Evolutionary conservation across 1,140 invertebrate species (phyloP), one percentile per base, ranked within the genome.

Genomic region (Drosophila athabasca): DNA sequence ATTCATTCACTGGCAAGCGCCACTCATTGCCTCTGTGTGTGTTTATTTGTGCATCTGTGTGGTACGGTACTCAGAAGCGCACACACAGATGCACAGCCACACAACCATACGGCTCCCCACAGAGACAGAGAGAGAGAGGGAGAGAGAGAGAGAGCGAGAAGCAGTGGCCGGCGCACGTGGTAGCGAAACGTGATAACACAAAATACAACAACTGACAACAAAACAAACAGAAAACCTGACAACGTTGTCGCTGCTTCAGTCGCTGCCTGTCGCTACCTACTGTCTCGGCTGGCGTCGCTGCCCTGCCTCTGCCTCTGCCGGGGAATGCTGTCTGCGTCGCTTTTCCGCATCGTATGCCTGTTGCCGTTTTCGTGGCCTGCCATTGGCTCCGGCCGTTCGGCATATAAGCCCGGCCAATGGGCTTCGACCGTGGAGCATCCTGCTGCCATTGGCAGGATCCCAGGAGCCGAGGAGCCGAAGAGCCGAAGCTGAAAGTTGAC

Each of bases 181-280:
- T 80, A 79, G 72, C 72, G 62, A 90, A 90, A 90, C 89, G 89
- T 90, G 89, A 90, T 90, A 90, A 70, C 66, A 70, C 77, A 80
- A 89, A 83, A 74, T 70, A 85, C 76, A 77, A 76, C 83, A 70
- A 88, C 83, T 76, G 79, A 55, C 84, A 83, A 75, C 84, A 88
- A 89, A 88, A 88, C 84, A 88, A 88, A 89, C 85, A 88, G 71
- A 89, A 88, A 88, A 88, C 79, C 84, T 81, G 84, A 87, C 79
- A 51, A 79, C 77, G 71, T 52, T 61, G 62, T 41, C 50, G 54
- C 51, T 64, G 59, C 41, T 58, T 17, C 39, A 58, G 58, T 15
- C 55, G 50, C 64, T 65, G 71, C 52, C 66, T 45, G 65, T 31
- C 26, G 19, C 29, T 29, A 49, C 57, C 41, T 45, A 5, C 35